Evolutionary conservation across 2,797 vertebrate genomes (phyloP).

Genomic region (Cyclopterus lumpus): DNA sequence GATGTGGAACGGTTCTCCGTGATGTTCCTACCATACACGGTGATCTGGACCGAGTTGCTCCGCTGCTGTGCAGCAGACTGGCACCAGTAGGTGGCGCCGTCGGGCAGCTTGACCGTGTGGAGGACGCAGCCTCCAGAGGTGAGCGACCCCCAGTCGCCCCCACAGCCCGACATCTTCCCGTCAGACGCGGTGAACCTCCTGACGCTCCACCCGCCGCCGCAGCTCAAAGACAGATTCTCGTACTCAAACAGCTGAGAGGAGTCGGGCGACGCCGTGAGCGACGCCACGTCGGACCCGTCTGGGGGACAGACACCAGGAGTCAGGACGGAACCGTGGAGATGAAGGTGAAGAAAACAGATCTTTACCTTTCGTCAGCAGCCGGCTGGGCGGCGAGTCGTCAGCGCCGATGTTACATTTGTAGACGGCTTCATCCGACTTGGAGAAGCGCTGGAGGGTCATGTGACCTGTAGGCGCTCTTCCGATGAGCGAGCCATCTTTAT

Average conservation of each 20-base stretch:
- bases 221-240: background rate
- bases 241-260: slow-evolving; percentile 44
- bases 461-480: accelerated
- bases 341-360: background rate
- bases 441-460: slow-evolving; percentile 4
- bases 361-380: slow-evolving; percentile 24
- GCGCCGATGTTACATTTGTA: background rate
- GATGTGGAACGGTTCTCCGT: no score
- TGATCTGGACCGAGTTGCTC: slow-evolving; percentile 33
- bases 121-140: accelerated
- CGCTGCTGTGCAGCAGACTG: slow-evolving; percentile 8
- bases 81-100: slow-evolving; percentile 57
- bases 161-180: background rate
- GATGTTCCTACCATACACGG: slow-evolving; percentile 10
- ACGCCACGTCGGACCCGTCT: background rate
- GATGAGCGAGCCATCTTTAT: background rate
- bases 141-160: accelerated
- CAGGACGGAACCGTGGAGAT: background rate
- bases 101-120: background rate
- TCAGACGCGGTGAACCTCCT: background rate
- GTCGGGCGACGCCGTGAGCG: slow-evolving; percentile 12
- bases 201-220: slow-evolving; percentile 5
- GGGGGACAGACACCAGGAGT: background rate
- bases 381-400: slow-evolving; percentile 15
- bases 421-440: background rate